Percentiles rank a stretch among this genome's conserved stretches.
phyloP scores from a whole-genome alignment of 2,888 invertebrate species.

The Trichacis sp. region DNA sequence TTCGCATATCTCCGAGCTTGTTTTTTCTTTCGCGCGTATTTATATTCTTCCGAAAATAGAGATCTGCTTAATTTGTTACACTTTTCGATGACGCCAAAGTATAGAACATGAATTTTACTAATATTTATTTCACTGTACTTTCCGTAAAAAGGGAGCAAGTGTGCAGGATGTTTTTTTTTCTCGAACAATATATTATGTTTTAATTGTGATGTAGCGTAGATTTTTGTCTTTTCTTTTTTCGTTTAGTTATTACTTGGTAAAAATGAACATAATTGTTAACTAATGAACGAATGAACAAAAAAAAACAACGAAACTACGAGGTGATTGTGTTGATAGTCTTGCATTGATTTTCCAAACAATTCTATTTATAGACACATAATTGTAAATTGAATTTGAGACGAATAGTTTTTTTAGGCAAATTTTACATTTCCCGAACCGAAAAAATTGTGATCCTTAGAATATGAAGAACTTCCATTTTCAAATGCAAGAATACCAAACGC shows the following conservation, averaged over 20 bases:
- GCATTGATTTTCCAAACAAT: constrained; percentile 53
- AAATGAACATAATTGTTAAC: constrained; percentile 32
- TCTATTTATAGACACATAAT: too few species aligned
- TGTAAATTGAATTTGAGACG: constrained; percentile 2
- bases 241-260: constrained; percentile 17
- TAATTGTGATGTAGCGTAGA: constrained; percentile 52
- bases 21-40: too few species aligned
- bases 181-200: constrained; percentile 39
- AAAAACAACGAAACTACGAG: constrained; percentile 36
- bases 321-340: constrained; percentile 58
- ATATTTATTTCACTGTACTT: constrained; percentile 39
- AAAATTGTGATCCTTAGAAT: constrained; percentile 43
- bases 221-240: constrained; percentile 24
- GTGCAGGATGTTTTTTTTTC: constrained; percentile 31
- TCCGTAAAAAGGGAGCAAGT: constrained; percentile 27
- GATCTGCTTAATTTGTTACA: too few species aligned
- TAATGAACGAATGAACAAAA: constrained; percentile 29
- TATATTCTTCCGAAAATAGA: too few species aligned
- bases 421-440: too few species aligned
- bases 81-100: constrained; percentile 57
- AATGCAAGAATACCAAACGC: constrained; percentile 62
- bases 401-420: too few species aligned
- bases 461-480: constrained; percentile 36
- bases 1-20: too few species aligned
- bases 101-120: constrained; percentile 39